Conservation (phyloP, 1,140 invertebrate genomes). For the Trichonephila inaurata region DNA sequence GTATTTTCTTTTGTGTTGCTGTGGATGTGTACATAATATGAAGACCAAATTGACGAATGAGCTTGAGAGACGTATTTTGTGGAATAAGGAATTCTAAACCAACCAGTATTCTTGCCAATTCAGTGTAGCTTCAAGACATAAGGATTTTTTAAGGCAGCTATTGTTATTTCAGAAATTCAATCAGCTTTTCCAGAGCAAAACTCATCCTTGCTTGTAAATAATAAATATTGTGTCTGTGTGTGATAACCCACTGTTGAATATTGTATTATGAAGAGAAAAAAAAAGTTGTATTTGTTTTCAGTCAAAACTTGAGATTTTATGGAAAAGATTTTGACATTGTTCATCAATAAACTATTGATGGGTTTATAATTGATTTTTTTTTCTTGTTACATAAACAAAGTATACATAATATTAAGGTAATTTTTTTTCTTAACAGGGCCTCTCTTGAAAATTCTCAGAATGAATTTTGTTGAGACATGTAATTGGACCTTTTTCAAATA, state of each 20-base stretch:
- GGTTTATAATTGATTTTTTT: constrained; percentile 65
- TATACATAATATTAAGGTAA: too few relatives aligned
- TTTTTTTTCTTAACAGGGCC: too few relatives aligned
- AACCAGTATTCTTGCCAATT: constrained; percentile 75
- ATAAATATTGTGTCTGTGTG: constrained; percentile 73
- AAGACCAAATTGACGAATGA: constrained; percentile 68
- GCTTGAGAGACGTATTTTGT: constrained; percentile 70
- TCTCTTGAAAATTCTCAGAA: too few relatives aligned
- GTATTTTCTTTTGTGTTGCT: constrained; percentile 63
- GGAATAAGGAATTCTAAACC: constrained; percentile 53
- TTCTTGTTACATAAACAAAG: too few relatives aligned
- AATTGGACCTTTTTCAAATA: too few relatives aligned
- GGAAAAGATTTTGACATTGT: constrained; percentile 73
- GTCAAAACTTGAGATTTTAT: constrained; percentile 75
- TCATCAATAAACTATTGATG: constrained; percentile 76
- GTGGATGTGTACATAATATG: constrained; percentile 12
- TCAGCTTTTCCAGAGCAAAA: constrained; percentile 71
- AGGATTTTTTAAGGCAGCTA: constrained; percentile 75
- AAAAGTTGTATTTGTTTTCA: constrained; percentile 76
- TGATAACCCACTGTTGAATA: constrained; percentile 73
- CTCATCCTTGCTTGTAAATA: constrained; percentile 73
- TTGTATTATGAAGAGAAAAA: constrained; percentile 69
- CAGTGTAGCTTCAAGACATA: constrained; percentile 48
- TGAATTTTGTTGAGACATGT: too few relatives aligned
- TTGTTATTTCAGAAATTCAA: constrained; percentile 73